A percentile compares a stretch with the other conserved stretches of the same genome.
Evolutionary conservation across 2,113 vertebrate genomes (phyloP).

Genomic region (Pimephales promelas): DNA sequence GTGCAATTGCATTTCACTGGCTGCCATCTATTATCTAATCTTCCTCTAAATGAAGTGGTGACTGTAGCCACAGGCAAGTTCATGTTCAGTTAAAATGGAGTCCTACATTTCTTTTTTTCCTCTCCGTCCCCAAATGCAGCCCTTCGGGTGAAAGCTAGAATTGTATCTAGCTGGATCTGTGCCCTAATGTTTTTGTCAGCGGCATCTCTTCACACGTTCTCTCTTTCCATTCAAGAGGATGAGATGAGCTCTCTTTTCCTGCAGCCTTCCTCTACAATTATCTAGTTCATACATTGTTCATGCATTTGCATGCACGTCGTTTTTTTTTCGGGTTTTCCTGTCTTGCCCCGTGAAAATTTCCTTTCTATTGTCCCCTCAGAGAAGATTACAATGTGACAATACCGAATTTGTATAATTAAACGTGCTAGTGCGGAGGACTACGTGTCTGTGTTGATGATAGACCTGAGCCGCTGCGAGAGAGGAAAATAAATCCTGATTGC

Average conservation of each 20-base stretch:
- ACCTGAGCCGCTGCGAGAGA: constrained; percentile 47
- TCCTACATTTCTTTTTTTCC: constrained; percentile 37
- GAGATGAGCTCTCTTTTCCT: constrained; percentile 42
- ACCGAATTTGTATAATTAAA: constrained; percentile 58
- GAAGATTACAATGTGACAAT: constrained; percentile 53
- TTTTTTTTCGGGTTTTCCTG: constrained; percentile 34
- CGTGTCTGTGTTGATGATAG: constrained; percentile 50
- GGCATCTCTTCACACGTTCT: constrained; percentile 5
- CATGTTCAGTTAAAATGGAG: constrained; percentile 55
- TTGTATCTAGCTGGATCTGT: constrained; percentile 46
- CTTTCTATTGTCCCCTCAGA: constrained; percentile 46
- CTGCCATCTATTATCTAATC: constrained; percentile 65
- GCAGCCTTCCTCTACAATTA: constrained; percentile 40
- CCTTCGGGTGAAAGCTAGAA: constrained; percentile 50
- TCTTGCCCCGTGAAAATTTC: constrained; percentile 35
- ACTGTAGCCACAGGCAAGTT: constrained; percentile 63
- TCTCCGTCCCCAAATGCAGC: no score
- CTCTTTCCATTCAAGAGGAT: constrained; percentile 32
- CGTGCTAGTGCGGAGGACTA: constrained; percentile 34
- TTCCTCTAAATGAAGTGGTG: constrained; percentile 60
- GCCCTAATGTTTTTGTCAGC: constrained; percentile 50
- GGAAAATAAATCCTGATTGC: constrained; percentile 64
- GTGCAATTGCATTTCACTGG: constrained; percentile 70
- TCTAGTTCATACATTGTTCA: constrained; percentile 38
- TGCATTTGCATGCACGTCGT: constrained; percentile 29